Evolutionary conservation across 2,113 vertebrate genomes (phyloP).

Genomic region (Sphyrna mokarran): DNA sequence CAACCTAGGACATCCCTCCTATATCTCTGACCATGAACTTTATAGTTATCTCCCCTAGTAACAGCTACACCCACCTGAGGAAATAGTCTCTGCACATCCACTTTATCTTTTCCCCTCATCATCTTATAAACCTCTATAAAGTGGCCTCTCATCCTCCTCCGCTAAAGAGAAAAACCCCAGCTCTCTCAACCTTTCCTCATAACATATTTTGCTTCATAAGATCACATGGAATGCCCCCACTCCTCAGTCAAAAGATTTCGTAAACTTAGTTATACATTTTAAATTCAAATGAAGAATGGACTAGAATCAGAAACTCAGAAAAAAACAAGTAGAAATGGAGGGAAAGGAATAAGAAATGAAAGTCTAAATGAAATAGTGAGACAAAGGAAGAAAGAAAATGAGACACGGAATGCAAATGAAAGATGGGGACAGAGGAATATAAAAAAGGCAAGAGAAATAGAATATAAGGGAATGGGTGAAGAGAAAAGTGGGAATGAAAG

Average conservation of each 20-base stretch:
- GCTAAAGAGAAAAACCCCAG: too few relatives aligned
- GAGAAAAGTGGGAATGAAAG: neutral
- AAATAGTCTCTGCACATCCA: too few relatives aligned
- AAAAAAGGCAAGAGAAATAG: neutral
- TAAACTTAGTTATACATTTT: neutral
- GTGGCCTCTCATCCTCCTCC: too few relatives aligned
- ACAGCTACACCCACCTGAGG: too few relatives aligned
- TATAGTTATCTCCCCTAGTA: too few relatives aligned
- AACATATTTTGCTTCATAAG: neutral
- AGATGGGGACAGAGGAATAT: neutral
- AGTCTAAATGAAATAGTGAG: neutral
- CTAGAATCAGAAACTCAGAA: neutral
- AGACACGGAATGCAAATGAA: neutral
- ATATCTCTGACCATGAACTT: too few relatives aligned
- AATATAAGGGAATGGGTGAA: neutral
- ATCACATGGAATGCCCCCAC: neutral
- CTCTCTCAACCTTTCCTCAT: too few relatives aligned
- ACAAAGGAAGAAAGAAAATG: neutral
- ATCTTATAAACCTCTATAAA: too few relatives aligned
- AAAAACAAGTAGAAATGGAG: neutral
- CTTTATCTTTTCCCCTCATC: too few relatives aligned
- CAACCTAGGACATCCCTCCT: too few relatives aligned
- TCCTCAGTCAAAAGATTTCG: neutral
- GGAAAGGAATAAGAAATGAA: neutral
- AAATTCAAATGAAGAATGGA: neutral